A percentile compares a stretch with the other conserved stretches of the same genome.
phyloP scores from a whole-genome alignment of 2,113 vertebrate genomes.

The Gymnorhina tibicen region DNA sequence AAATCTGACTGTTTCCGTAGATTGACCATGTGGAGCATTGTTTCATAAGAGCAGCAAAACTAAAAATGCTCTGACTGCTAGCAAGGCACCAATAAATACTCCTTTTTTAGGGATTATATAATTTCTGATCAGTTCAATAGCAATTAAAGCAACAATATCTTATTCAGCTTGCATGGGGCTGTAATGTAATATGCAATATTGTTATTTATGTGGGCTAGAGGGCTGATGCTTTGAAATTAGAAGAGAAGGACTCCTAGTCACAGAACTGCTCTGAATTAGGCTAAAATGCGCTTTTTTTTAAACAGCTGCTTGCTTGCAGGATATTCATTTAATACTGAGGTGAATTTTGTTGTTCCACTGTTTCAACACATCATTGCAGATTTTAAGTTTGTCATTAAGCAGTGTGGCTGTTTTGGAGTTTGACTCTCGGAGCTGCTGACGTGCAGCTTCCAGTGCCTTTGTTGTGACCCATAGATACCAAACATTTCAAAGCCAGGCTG shows the following conservation, averaged over 20 bases:
- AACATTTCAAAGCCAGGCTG: neutral
- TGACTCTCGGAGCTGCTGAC: neutral
- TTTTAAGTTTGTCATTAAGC: neutral
- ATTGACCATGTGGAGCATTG: accelerated
- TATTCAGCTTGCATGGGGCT: neutral
- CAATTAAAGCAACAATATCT: neutral
- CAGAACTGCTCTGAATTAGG: neutral
- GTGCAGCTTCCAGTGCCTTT: neutral
- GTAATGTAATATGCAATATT: neutral
- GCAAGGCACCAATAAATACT: neutral
- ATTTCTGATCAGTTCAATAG: neutral
- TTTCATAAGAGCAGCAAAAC: neutral
- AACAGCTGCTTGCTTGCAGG: neutral
- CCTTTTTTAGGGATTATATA: neutral
- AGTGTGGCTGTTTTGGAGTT: neutral
- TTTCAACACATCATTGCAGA: neutral
- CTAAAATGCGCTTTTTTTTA: neutral
- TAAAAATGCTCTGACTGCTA: neutral
- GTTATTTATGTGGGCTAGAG: neutral
- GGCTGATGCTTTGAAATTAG: neutral
- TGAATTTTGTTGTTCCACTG: neutral
- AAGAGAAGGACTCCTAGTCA: neutral
- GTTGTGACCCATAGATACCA: neutral
- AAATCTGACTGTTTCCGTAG: neutral
- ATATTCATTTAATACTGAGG: neutral